Percentiles rank a stretch among this genome's conserved stretches.
Evolutionary conservation across 2,797 vertebrate genomes (phyloP).

Genomic region (Neomorphus geoffroyi): DNA sequence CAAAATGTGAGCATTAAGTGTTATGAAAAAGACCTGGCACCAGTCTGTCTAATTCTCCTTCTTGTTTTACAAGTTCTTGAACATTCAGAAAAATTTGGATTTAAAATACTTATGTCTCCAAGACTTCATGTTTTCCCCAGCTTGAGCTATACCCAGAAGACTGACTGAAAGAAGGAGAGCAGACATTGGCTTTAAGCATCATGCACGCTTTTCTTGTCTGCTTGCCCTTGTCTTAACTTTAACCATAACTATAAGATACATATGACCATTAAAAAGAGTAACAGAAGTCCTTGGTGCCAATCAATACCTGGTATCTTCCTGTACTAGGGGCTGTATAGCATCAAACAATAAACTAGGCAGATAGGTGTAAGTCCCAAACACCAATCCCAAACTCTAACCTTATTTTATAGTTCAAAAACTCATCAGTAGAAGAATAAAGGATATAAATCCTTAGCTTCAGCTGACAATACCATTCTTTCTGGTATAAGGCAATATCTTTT

Average conservation of each 20-base stretch:
- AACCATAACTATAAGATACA: conserved; percentile 19
- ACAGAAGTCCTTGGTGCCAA: conserved; percentile 23
- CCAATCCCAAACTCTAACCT: background rate
- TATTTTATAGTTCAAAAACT: conserved; percentile 29
- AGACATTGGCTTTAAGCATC: background rate
- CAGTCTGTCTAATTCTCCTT: background rate
- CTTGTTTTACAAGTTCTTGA: background rate
- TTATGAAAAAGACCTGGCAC: background rate
- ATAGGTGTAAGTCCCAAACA: background rate
- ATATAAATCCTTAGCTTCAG: background rate
- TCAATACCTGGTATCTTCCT: conserved; percentile 6
- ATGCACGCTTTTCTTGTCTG: background rate
- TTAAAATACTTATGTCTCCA: background rate
- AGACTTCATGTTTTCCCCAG: background rate
- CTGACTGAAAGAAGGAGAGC: background rate
- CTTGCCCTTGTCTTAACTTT: conserved; percentile 19
- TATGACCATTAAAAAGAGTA: conserved; percentile 14
- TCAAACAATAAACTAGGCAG: background rate
- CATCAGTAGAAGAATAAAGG: background rate
- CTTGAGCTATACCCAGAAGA: background rate
- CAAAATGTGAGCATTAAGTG: background rate
- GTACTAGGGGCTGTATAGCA: background rate
- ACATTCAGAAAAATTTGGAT: background rate
- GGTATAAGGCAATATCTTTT: background rate
- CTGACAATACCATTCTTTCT: background rate